These are phyloP conservation scores for Lucilia sericata DNA, from an alignment of 1,140 invertebrate species.

Conservation along the genomic window DNA sequence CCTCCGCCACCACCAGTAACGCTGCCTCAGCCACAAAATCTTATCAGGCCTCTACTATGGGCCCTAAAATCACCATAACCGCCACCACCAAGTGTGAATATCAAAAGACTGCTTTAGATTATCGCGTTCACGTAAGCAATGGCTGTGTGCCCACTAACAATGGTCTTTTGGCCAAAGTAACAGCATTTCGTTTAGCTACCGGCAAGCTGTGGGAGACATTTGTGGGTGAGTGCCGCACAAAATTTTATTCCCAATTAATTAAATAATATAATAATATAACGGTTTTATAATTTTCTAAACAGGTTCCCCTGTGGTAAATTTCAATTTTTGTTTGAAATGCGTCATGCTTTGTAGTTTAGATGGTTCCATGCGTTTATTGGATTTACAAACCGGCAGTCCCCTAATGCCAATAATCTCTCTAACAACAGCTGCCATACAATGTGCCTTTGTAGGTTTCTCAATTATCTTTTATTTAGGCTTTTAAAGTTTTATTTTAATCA, in stretches of 20 bases:
- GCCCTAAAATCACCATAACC: conserved; percentile 57
- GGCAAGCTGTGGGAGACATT: conserved; percentile 51
- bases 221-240: conserved; percentile 46
- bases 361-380: conserved; percentile 60
- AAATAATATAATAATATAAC: no score
- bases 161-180: conserved; percentile 60
- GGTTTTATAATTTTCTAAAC: conserved; percentile 43
- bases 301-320: conserved; percentile 63
- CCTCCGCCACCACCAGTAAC: background rate
- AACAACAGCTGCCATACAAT: conserved; percentile 57
- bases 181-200: conserved; percentile 46
- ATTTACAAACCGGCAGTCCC: conserved; percentile 58
- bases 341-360: conserved; percentile 63
- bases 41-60: conserved; percentile 52
- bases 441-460: conserved; percentile 65
- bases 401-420: conserved; percentile 62
- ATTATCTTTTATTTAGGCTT: no score
- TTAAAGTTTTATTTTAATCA: no score
- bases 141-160: conserved; percentile 57
- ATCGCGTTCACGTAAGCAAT: conserved; percentile 61
- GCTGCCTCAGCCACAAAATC: background rate
- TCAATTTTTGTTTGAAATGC: conserved; percentile 64
- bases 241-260: conserved; percentile 52
- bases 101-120: conserved; percentile 57
- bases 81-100: conserved; percentile 58